Conservation (phyloP, 2,888 invertebrate genomes). For the Apotomis turbidana region DNA sequence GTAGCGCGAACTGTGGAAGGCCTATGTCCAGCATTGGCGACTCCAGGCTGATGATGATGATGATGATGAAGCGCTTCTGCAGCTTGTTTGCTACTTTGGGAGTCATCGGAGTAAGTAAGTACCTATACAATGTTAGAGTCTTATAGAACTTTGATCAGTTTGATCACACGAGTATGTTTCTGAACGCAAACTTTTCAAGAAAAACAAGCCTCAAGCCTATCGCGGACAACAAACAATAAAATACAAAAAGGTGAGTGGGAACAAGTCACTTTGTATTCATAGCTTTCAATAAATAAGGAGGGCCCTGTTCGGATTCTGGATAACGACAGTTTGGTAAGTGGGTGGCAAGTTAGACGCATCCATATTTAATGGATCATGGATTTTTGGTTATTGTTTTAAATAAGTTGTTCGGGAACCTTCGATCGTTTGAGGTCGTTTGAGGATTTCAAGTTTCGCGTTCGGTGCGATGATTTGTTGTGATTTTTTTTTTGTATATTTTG, state of each 20-base stretch:
- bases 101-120: too few relatives aligned
- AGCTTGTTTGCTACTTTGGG: too few relatives aligned
- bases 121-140: too few relatives aligned
- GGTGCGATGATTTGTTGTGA: too few relatives aligned
- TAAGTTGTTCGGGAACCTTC: conserved; percentile 17
- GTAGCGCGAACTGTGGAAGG: too few relatives aligned
- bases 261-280: conserved; percentile 42
- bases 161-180: too few relatives aligned
- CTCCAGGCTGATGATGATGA: too few relatives aligned
- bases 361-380: conserved; percentile 33
- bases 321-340: conserved; percentile 40
- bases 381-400: conserved; percentile 40
- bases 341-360: conserved; percentile 36
- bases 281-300: conserved; percentile 44
- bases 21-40: too few relatives aligned
- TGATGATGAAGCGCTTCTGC: too few relatives aligned
- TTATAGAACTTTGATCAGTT: too few relatives aligned
- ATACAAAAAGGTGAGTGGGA: conserved; percentile 26
- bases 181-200: conserved; percentile 8
- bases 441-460: conserved; percentile 1
- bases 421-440: conserved; percentile 8
- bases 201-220: conserved; percentile 19
- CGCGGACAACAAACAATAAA: conserved; percentile 36
- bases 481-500: too few relatives aligned
- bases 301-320: conserved; percentile 14